Evolutionary conservation across 2,888 invertebrate genomes (phyloP), one percentile per base, ranked within the genome.

Genomic region (Orthonychiurus folsomi): DNA sequence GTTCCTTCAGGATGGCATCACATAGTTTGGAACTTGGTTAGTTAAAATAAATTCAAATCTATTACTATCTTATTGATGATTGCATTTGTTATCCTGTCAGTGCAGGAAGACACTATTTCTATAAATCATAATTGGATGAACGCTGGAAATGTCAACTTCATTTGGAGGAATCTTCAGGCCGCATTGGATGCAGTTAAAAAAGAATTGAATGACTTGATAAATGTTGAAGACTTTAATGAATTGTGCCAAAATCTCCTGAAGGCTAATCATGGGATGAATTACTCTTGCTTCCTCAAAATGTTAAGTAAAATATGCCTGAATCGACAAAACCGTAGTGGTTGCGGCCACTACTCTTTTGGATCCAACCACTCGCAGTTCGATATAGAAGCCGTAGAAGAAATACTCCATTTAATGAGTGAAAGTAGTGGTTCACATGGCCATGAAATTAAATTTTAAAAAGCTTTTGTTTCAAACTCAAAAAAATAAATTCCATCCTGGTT

Each of bases 51-150:
- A 23, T n/a, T n/a, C 52, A 9, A 52, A 5, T 9, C 5, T 52
- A 5, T 23, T 52, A 20, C 52, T n/a, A 52, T 20, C 5, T 52
- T 52, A 12, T 52, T 52, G 9, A 37, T 37, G 9, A 37, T 37
- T 37, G 15, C 18, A 23, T 62, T 54, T 58, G 54, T 63, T 68
- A 56, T 67, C n/a, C 57, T 72, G 71, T 18, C 21, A 12, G 66
- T 70, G 3, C 68, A 85, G 84, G 84, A 88, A 66, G 90, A 95
- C 75, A 93, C 95, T 28, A 89, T 97, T 74, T 97, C 97, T 0
- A 84, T 99, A 56, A 99, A 99, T 78, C 97, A 97, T 77, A 99
- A 99, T 77, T 96, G 95, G 91, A 83, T 95, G 63, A 97, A 97
- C 80, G 90, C 86, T 0, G 88, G 89, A 74, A 96, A 95, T 76